Percentiles rank a stretch among this genome's conserved stretches.
Evolutionary conservation across 2,113 vertebrate species (phyloP).

Genomic region (Nanorana parkeri): DNA sequence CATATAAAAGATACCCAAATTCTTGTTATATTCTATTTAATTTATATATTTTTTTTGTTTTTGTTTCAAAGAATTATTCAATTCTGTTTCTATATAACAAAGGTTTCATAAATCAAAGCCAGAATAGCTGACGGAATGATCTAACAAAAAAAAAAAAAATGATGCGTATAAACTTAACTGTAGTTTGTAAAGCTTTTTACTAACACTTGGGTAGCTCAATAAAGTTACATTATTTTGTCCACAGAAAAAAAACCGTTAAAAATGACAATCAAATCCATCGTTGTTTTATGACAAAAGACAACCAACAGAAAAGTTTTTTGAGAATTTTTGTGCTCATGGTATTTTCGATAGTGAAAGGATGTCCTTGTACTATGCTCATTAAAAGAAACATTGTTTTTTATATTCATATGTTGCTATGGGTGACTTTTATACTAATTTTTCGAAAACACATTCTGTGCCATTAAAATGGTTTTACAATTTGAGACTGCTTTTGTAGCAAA

Average conservation of each 20-base stretch:
- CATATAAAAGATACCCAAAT: conserved; percentile 79
- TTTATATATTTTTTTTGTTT: conserved; percentile 82
- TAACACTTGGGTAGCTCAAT: conserved; percentile 3
- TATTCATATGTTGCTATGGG: conserved; percentile 51
- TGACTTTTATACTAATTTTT: conserved; percentile 39
- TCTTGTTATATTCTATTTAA: conserved; percentile 80
- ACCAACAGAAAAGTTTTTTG: conserved; percentile 1
- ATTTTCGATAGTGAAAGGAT: conserved; percentile 47
- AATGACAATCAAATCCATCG: conserved; percentile 59
- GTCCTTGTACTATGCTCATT: conserved; percentile 62
- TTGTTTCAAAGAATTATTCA: conserved; percentile 79
- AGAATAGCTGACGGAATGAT: conserved; percentile 78
- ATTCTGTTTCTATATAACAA: conserved; percentile 81
- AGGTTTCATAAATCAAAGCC: conserved; percentile 79
- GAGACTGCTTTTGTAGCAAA: conserved; percentile 1
- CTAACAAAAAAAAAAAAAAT: conserved; percentile 81
- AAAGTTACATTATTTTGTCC: conserved; percentile 29
- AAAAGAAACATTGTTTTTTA: conserved; percentile 55
- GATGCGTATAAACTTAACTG: conserved; percentile 71
- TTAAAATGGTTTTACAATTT: conserved; percentile 42
- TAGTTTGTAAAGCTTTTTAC: conserved; percentile 66
- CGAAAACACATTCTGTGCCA: conserved; percentile 37
- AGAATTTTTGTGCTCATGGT: conserved; percentile 48
- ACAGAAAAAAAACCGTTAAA: background rate
- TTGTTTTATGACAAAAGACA: conserved; percentile 53